Conservation (phyloP, 2,888 invertebrate species). For the Limenitis camilla region DNA sequence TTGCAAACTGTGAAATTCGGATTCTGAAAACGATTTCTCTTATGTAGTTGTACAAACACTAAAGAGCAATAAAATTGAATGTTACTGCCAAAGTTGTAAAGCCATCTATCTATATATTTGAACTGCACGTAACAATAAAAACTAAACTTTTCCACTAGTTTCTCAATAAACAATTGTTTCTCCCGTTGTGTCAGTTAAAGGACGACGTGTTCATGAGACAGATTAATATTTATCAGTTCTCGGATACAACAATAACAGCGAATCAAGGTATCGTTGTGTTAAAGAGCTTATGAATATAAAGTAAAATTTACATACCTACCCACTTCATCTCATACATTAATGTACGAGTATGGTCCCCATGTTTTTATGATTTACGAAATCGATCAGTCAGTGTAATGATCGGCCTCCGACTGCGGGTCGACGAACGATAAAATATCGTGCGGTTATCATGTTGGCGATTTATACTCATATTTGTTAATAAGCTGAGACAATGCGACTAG, state of each 20-base stretch:
- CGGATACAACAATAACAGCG: slow-evolving; percentile 47
- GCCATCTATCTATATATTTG: not conserved
- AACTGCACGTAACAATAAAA: slow-evolving; percentile 26
- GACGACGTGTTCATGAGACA: slow-evolving; percentile 35
- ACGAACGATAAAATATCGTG: slow-evolving; percentile 45
- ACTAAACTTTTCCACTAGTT: slow-evolving; percentile 38
- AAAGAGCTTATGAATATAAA: slow-evolving; percentile 59
- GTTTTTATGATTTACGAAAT: slow-evolving; percentile 33
- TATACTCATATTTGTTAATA: slow-evolving; percentile 43
- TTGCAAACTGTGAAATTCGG: slow-evolving; percentile 45
- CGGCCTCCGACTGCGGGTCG: slow-evolving; percentile 37
- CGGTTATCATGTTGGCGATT: slow-evolving; percentile 41
- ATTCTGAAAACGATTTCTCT: slow-evolving; percentile 49
- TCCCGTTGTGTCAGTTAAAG: slow-evolving; percentile 35
- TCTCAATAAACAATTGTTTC: slow-evolving; percentile 34
- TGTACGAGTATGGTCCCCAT: slow-evolving; percentile 29
- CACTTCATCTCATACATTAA: slow-evolving; percentile 44
- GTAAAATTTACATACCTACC: slow-evolving; percentile 42
- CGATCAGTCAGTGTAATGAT: slow-evolving; percentile 24
- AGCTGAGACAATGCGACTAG: slow-evolving; percentile 45
- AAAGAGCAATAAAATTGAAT: not conserved
- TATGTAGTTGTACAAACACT: slow-evolving; percentile 26
- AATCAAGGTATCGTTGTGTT: slow-evolving; percentile 49
- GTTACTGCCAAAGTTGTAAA: no score
- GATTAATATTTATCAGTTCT: slow-evolving; percentile 62